Conservation (phyloP, 2,113 vertebrate species). For the Emydocephalus ijimae region DNA sequence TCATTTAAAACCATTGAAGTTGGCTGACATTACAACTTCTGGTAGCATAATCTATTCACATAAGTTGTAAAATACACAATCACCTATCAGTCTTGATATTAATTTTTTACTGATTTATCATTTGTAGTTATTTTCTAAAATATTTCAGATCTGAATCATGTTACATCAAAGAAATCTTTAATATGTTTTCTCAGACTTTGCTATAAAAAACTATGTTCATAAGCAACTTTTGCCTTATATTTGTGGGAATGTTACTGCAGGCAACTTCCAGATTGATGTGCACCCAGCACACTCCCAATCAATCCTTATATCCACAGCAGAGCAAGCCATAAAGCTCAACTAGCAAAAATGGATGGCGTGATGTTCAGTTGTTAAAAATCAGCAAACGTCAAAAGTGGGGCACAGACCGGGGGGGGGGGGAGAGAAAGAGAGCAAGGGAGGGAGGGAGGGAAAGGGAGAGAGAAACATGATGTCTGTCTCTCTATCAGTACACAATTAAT, state of each 20-base stretch:
- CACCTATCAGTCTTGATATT: background rate
- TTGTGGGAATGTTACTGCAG: background rate
- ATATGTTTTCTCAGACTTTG: background rate
- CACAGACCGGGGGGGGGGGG: background rate
- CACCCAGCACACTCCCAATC: fast-evolving
- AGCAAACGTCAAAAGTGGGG: background rate
- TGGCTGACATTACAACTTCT: background rate
- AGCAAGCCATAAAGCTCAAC: background rate
- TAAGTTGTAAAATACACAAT: background rate
- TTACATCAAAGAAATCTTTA: fast-evolving
- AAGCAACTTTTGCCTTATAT: background rate
- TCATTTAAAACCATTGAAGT: background rate
- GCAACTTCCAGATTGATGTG: background rate
- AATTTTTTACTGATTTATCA: background rate
- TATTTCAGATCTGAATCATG: background rate
- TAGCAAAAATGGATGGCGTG: background rate
- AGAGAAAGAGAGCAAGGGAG: too few relatives aligned
- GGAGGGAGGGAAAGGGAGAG: too few relatives aligned
- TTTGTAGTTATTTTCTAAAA: background rate
- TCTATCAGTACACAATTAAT: background rate
- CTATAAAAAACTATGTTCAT: slow-evolving; percentile 3
- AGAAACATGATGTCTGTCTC: background rate
- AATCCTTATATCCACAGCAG: background rate
- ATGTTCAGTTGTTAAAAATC: background rate
- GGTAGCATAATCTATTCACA: background rate